Evolutionary conservation across 2,797 vertebrate genomes (phyloP), one percentile per base, ranked within the genome.

Genomic region (Anas acuta): DNA sequence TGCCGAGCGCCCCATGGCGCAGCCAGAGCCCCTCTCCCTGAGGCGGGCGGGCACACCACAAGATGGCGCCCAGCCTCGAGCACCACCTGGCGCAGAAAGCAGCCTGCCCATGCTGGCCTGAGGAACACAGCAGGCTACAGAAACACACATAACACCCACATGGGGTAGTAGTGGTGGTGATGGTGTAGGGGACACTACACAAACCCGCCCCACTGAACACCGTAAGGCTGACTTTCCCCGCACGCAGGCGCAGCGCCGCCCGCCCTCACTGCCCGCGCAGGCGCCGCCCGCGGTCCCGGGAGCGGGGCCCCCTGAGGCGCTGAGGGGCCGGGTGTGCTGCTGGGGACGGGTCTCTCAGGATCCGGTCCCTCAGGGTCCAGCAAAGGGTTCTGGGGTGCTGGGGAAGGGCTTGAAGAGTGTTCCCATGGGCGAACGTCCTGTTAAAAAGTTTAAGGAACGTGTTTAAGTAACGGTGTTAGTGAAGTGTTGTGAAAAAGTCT

Each of bases 1-100:
- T 1, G 20, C 2, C 7, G 6, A 37, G 6, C 0, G 0, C 47
- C 7, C 33, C 15, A 1, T 3, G 33, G 1, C 3, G 37, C 79
- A 30, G 49, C 19, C 41, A 37, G 16, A 51, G 1, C 0, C 1
- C 0, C 16, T 5, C 32, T 64, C 8, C 25, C 7, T 3, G 12
- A 30, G 23, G 11, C 5, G 7, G 4, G 7, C 26, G 17, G 43
- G 21, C 30, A 2, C 7, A 4, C 11, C 58, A 7, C 3, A 4
- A 21, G 16, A 26, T 0, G 18, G 5, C 67, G 19, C 18, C 37
- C 1, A 4, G 12, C 19, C 41, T 11, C 0, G 11, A 8, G 4
- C 26, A 65, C 28, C 5, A n/a, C 4, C 5, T 6, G 10, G 4
- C 7, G 15, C 32, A 2, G 0, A 1, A 2, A 6, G 2, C 1